Percentiles rank a stretch among this genome's conserved stretches.
Conservation (phyloP, 1,140 invertebrate species). For the Marisa cornuarietis region DNA sequence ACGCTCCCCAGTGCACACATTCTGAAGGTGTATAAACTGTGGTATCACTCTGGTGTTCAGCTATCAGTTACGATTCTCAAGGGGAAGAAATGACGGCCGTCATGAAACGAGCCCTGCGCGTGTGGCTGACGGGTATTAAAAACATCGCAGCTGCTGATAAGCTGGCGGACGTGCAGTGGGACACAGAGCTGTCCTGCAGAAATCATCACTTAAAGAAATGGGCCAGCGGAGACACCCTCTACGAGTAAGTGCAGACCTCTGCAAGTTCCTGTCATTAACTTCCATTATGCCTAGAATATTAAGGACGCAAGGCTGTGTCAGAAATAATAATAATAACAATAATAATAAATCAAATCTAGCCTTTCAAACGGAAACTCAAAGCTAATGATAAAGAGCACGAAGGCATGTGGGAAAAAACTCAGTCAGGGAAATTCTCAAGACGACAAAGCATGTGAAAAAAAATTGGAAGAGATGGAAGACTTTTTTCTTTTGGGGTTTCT, state of each 20-base stretch:
- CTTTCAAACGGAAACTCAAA: too few relatives aligned
- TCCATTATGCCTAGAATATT: too few relatives aligned
- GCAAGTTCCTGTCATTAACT: not conserved
- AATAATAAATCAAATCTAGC: too few relatives aligned
- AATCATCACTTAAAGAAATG: constrained; percentile 19
- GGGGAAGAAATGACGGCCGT: constrained; percentile 6
- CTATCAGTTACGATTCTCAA: constrained; percentile 16
- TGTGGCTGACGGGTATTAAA: constrained; percentile 27
- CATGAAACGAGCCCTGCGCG: not conserved
- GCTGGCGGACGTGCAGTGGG: not conserved
- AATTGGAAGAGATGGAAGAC: too few relatives aligned
- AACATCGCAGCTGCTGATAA: constrained; percentile 6
- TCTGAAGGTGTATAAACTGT: not conserved
- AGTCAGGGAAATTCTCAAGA: too few relatives aligned
- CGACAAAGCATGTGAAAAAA: too few relatives aligned
- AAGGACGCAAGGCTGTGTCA: too few relatives aligned
- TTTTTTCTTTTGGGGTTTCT: too few relatives aligned
- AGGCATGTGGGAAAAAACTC: too few relatives aligned
- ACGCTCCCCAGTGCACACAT: not conserved
- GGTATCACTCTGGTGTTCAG: constrained; percentile 1
- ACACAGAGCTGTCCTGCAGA: constrained; percentile 17
- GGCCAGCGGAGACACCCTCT: constrained; percentile 22
- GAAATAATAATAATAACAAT: too few relatives aligned
- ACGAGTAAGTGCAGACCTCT: constrained; percentile 19
- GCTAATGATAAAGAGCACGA: too few relatives aligned